Conservation (phyloP, 2,888 invertebrate species). For the Automeris io region DNA sequence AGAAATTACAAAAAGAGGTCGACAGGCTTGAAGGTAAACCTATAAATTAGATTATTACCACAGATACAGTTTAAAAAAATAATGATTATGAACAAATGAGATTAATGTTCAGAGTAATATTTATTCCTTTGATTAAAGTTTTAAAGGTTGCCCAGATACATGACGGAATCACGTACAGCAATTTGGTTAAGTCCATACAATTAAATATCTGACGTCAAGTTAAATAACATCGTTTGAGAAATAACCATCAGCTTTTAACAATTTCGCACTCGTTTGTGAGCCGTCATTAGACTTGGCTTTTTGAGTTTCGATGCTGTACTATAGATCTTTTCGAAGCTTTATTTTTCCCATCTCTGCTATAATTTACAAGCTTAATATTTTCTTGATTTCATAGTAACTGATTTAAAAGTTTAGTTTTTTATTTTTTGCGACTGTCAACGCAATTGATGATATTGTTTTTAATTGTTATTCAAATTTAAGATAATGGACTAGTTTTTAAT, state of each 20-base stretch:
- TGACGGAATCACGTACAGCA: slow-evolving; percentile 56
- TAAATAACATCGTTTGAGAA: slow-evolving; percentile 58
- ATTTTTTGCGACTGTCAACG: slow-evolving; percentile 10
- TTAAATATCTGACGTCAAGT: slow-evolving; percentile 70
- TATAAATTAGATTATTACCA: not conserved
- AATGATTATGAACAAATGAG: not conserved
- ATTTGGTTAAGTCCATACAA: slow-evolving; percentile 54
- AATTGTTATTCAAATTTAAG: not conserved
- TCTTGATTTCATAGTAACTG: slow-evolving; percentile 58
- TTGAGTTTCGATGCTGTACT: slow-evolving; percentile 63
- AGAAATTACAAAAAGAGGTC: slow-evolving; percentile 99
- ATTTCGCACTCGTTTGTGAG: slow-evolving; percentile 46
- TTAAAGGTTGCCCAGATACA: slow-evolving; percentile 58
- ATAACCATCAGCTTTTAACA: slow-evolving; percentile 64
- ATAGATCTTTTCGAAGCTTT: slow-evolving; percentile 66
- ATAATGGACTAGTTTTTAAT: not conserved
- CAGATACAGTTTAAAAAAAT: not conserved
- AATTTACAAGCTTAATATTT: slow-evolving; percentile 56
- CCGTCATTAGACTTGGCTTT: slow-evolving; percentile 58
- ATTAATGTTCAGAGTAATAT: not conserved
- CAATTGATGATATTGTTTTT: not conserved
- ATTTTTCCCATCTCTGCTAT: slow-evolving; percentile 57
- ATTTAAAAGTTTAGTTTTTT: slow-evolving; percentile 36
- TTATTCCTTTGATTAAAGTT: slow-evolving; percentile 42
- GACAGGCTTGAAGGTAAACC: slow-evolving; percentile 99